phyloP scores from a whole-genome alignment of 2,113 vertebrate species.

The Epinephelus moara region DNA sequence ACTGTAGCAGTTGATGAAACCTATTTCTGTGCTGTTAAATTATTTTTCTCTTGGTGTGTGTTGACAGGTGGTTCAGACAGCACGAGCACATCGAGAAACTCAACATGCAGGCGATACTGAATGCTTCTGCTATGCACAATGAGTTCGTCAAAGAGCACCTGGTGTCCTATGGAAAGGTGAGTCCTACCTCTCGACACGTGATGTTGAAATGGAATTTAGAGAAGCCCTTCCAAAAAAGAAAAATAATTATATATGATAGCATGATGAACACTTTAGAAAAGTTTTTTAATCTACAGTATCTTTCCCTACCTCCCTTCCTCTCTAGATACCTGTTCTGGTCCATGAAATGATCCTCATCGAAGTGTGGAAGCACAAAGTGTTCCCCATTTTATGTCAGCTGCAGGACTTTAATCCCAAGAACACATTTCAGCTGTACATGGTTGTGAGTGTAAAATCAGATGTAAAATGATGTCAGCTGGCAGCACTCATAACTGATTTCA shows the following conservation, averaged over 20 bases:
- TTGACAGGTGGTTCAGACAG: constrained; percentile 91
- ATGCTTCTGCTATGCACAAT: constrained; percentile 85
- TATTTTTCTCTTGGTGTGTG: constrained; percentile 3
- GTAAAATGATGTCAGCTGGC: not conserved
- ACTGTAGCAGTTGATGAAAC: not conserved
- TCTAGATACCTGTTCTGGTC: constrained; percentile 89
- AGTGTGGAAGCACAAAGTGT: constrained; percentile 95
- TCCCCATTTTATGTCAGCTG: constrained; percentile 90
- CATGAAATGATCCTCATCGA: constrained; percentile 92
- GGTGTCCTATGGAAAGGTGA: constrained; percentile 90
- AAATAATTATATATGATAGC: not conserved
- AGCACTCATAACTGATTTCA: not conserved
- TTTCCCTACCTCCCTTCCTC: constrained; percentile 28
- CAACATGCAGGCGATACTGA: constrained; percentile 95
- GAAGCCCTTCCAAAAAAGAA: not conserved
- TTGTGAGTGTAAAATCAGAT: constrained; percentile 87
- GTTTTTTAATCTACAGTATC: not conserved
- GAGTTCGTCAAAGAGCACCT: constrained; percentile 93
- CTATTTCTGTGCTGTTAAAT: not conserved
- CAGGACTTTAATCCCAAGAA: constrained; percentile 92
- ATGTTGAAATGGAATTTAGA: not conserved
- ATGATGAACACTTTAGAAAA: not conserved
- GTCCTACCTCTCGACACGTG: too few species aligned
- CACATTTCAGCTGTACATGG: constrained; percentile 93
- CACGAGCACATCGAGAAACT: constrained; percentile 94